phyloP scores from a whole-genome alignment of 2,888 invertebrate genomes.

The Ectemnius cavifrons region DNA sequence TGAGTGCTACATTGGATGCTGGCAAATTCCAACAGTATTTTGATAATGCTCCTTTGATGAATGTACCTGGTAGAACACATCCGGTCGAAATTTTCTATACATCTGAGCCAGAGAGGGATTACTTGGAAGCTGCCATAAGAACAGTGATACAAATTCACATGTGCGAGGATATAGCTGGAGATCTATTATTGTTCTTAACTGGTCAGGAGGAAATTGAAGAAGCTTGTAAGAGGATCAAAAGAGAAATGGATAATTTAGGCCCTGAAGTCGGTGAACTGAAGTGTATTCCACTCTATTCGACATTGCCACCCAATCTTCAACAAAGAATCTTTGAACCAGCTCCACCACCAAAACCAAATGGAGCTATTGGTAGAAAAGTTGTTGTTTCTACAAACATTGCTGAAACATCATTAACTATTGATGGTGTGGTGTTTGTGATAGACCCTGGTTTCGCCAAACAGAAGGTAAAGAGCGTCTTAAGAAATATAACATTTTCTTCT shows the following conservation, averaged over 20 bases:
- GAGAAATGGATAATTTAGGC: constrained; percentile 97
- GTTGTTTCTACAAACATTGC: constrained; percentile 99
- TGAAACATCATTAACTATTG: constrained; percentile 98
- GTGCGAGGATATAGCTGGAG: constrained; percentile 95
- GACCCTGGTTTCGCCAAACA: constrained; percentile 99
- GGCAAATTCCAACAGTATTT: constrained; percentile 99
- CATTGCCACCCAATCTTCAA: constrained; percentile 97
- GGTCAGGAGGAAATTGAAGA: constrained; percentile 98
- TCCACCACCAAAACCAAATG: constrained; percentile 93
- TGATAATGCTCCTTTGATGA: constrained; percentile 98
- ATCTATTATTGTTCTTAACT: constrained; percentile 94
- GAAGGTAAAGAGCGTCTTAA: constrained; percentile 81
- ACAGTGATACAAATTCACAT: constrained; percentile 99
- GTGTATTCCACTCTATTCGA: constrained; percentile 99
- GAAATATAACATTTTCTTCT: too few species aligned
- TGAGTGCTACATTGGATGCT: constrained; percentile 99
- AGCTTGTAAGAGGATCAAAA: constrained; percentile 97
- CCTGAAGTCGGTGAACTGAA: constrained; percentile 98
- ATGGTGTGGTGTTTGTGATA: constrained; percentile 99
- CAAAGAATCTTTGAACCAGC: constrained; percentile 98
- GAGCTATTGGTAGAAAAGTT: constrained; percentile 93
- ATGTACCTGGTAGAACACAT: constrained; percentile 97
- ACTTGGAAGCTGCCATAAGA: constrained; percentile 98
- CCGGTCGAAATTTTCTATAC: constrained; percentile 99
- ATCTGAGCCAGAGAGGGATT: constrained; percentile 98